These are phyloP conservation scores for Fragum sueziense DNA, from an alignment of 2,888 invertebrate genomes.

Conservation along the genomic window DNA sequence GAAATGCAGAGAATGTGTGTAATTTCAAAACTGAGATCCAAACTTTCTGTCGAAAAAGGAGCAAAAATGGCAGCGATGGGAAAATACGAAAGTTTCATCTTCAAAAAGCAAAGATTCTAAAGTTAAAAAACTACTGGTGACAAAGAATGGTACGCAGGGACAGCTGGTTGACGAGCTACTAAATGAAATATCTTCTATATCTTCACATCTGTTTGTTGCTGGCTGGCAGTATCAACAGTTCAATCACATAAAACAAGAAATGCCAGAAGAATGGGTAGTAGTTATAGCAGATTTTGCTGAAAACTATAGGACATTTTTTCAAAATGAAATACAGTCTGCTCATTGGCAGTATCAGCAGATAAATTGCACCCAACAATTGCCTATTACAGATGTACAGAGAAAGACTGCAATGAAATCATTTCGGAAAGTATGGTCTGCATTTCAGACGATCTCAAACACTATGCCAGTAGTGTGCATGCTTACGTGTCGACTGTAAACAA, in stretches of 20 bases:
- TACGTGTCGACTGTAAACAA: neutral
- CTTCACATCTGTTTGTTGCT: constrained; percentile 28
- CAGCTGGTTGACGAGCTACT: constrained; percentile 10
- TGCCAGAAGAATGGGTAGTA: constrained; percentile 26
- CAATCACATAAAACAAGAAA: neutral
- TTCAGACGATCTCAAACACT: constrained; percentile 23
- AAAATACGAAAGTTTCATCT: constrained; percentile 13
- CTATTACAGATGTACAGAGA: constrained; percentile 27
- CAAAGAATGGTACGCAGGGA: constrained; percentile 1
- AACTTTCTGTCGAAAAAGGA: neutral
- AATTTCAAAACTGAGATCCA: neutral
- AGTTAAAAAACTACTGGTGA: constrained; percentile 15
- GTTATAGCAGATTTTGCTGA: constrained; percentile 26
- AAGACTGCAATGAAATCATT: constrained; percentile 20
- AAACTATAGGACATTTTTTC: constrained; percentile 25
- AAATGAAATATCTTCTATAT: constrained; percentile 12
- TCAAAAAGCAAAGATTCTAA: neutral
- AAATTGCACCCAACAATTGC: constrained; percentile 25
- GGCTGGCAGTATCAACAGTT: constrained; percentile 25
- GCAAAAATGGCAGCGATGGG: constrained; percentile 24
- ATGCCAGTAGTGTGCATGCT: constrained; percentile 7
- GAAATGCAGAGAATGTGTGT: constrained; percentile 10
- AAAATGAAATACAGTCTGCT: constrained; percentile 25
- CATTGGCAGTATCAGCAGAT: constrained; percentile 24
- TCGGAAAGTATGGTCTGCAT: constrained; percentile 11